These are phyloP conservation scores for Laticauda laticaudata DNA, from an alignment of 2,113 vertebrate genomes.

Conservation along the genomic window DNA sequence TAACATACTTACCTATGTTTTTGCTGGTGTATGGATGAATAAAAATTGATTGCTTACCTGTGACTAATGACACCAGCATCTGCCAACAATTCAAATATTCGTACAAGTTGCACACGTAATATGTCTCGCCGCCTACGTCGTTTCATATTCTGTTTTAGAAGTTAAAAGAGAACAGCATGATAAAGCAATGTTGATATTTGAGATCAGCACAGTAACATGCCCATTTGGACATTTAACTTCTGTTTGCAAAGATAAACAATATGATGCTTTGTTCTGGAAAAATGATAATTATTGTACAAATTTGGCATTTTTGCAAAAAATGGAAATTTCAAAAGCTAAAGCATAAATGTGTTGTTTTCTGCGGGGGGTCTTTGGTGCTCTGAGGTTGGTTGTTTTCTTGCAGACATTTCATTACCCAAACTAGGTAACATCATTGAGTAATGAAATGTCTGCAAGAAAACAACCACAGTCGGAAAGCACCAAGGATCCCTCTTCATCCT, in stretches of 20 bases:
- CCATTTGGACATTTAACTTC: not conserved
- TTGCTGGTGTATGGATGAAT: not conserved
- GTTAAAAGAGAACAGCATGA: conserved; percentile 25
- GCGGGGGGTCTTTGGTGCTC: not conserved
- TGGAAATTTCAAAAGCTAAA: not conserved
- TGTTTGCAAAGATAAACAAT: not conserved
- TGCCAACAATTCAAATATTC: conserved; percentile 98
- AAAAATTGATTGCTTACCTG: conserved; percentile 71
- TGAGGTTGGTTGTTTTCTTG: not conserved
- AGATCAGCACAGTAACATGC: not conserved
- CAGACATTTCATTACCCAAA: not conserved
- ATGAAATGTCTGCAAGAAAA: not conserved
- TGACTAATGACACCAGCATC: conserved; percentile 98
- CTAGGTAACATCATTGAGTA: not conserved
- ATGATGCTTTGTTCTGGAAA: not conserved
- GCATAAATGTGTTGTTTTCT: not conserved
- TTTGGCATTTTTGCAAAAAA: not conserved
- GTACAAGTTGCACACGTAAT: conserved; percentile 96
- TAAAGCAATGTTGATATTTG: not conserved
- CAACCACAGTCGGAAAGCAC: not conserved
- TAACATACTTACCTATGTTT: not conserved
- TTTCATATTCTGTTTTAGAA: conserved; percentile 89
- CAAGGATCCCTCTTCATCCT: not conserved
- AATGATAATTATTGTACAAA: not conserved
- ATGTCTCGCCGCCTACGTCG: conserved; percentile 97